A percentile compares a stretch with the other conserved stretches of the same genome.
These are phyloP conservation scores for Azorinus chamasolen DNA, from an alignment of 2,888 invertebrate genomes.

Conservation along the genomic window DNA sequence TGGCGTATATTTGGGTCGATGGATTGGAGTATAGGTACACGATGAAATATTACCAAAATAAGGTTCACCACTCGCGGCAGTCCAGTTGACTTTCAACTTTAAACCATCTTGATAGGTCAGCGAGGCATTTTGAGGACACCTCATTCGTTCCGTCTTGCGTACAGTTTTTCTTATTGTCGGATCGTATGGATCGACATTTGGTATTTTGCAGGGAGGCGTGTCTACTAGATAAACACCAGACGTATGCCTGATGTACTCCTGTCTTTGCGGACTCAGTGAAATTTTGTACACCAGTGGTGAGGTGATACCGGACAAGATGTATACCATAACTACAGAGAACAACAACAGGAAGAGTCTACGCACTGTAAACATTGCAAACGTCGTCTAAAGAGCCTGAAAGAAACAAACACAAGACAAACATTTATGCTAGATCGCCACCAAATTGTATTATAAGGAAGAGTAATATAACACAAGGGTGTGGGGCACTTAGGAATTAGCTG, in stretches of 20 bases:
- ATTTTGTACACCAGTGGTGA: too few relatives aligned
- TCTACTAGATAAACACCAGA: slow-evolving; percentile 72
- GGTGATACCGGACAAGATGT: too few relatives aligned
- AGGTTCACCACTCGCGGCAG: slow-evolving; percentile 37
- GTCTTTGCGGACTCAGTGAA: neutral
- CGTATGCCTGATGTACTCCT: neutral
- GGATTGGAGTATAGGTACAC: slow-evolving; percentile 79
- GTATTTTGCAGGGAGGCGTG: slow-evolving; percentile 81
- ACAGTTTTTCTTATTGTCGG: slow-evolving; percentile 68
- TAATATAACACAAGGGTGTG: too few relatives aligned
- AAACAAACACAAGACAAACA: too few relatives aligned
- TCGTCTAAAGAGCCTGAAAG: too few relatives aligned
- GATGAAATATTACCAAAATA: slow-evolving; percentile 73
- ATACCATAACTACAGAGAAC: too few relatives aligned
- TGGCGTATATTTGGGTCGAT: slow-evolving; percentile 63
- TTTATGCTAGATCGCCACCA: too few relatives aligned
- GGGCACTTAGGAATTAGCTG: too few relatives aligned
- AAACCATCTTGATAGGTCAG: slow-evolving; percentile 77
- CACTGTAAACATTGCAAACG: too few relatives aligned
- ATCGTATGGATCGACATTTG: slow-evolving; percentile 82
- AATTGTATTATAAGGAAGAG: too few relatives aligned
- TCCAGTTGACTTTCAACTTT: slow-evolving; percentile 57
- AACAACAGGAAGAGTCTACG: too few relatives aligned
- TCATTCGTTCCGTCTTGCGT: slow-evolving; percentile 56
- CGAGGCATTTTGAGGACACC: slow-evolving; percentile 69